A percentile compares a stretch with the other conserved stretches of the same genome.
Evolutionary conservation across 2,113 vertebrate species (phyloP).

Genomic region (Hassar affinis): DNA sequence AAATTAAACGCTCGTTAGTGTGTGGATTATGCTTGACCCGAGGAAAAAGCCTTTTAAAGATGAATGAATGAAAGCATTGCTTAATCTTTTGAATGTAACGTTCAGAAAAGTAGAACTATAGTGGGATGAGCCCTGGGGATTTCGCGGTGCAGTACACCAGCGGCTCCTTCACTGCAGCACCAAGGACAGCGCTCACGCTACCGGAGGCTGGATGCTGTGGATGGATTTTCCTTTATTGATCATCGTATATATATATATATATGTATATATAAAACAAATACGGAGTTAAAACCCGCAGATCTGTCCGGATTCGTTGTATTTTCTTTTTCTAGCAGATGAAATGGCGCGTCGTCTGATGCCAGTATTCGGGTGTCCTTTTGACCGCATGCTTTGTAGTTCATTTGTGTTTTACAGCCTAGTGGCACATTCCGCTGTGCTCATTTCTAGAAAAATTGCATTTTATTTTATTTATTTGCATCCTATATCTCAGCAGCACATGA

Average conservation of each 20-base stretch:
- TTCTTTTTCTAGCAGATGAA: background rate
- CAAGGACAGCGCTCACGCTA: slow-evolving; percentile 68
- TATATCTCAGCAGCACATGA: background rate
- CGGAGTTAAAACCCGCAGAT: background rate
- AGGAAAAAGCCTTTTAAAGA: background rate
- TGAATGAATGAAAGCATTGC: background rate
- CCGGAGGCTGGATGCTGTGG: background rate
- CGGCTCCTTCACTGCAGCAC: slow-evolving; percentile 66
- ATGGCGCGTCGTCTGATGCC: background rate
- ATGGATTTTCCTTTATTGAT: background rate
- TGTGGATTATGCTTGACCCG: background rate
- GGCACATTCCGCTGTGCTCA: too few relatives aligned
- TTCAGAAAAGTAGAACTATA: background rate
- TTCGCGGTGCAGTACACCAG: background rate
- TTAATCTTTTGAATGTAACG: background rate
- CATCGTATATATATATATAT: background rate
- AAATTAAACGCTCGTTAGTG: background rate
- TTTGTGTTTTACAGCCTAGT: background rate
- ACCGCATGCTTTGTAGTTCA: background rate
- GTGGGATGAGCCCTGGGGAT: background rate
- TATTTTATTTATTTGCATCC: too few relatives aligned
- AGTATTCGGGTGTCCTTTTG: slow-evolving; percentile 3
- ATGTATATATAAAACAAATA: background rate
- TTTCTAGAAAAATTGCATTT: background rate
- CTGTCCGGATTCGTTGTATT: background rate